Conservation (phyloP, 2,113 vertebrate species). For the Tichodroma muraria region DNA sequence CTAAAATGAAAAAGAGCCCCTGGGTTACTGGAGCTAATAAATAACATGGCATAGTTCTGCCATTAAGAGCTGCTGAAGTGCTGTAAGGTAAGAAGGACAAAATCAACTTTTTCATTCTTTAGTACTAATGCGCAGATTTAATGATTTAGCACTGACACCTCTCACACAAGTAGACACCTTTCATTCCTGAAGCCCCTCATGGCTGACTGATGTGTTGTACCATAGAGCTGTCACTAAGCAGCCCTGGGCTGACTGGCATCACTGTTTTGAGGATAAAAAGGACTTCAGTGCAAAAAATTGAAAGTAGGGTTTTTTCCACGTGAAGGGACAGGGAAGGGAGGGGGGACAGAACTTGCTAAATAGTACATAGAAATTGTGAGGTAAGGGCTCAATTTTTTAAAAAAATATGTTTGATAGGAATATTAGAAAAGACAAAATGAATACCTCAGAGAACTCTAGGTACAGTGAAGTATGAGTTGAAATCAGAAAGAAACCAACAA, state of each 20-base stretch:
- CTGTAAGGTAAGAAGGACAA: not conserved
- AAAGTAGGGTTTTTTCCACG: fast-evolving
- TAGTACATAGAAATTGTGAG: not conserved
- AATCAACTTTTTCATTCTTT: constrained; percentile 11
- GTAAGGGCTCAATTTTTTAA: not conserved
- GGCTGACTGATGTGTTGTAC: not conserved
- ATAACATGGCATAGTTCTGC: constrained; percentile 34
- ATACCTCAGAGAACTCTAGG: not conserved
- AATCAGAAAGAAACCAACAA: not conserved
- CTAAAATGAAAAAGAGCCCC: constrained; percentile 51
- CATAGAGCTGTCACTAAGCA: not conserved
- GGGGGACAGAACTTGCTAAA: not conserved
- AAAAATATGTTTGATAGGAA: not conserved
- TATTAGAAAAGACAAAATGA: not conserved
- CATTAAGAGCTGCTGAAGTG: constrained; percentile 6
- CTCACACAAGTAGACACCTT: not conserved
- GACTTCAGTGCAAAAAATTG: not conserved
- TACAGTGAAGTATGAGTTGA: not conserved
- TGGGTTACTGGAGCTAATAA: constrained; percentile 50
- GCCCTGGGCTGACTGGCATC: not conserved
- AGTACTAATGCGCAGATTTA: not conserved
- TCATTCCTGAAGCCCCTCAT: not conserved
- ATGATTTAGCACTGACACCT: not conserved
- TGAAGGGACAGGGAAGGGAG: fast-evolving
- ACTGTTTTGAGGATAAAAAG: not conserved